Evolutionary conservation across 2,113 vertebrate genomes (phyloP), one percentile per base, ranked within the genome.

Genomic region (Gorsachius goisagi): DNA sequence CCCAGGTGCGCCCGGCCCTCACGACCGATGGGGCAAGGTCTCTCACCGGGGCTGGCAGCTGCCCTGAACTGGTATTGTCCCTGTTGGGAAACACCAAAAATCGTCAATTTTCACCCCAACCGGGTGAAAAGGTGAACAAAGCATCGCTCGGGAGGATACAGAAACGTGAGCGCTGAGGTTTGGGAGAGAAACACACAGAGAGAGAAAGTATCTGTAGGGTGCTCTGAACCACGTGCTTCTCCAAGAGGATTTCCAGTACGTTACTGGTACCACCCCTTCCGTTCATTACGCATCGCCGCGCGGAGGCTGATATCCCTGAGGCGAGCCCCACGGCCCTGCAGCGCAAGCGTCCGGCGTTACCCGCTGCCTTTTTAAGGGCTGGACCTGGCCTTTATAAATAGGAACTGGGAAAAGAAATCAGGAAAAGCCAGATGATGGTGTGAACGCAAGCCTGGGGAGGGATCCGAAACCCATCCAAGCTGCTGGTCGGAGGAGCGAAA

Each of bases 21-120:
- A 15, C 0, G 9, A 10, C 15, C 4, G 37, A 15, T 10, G 30
- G 9, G 22, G 30, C 60, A 50, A 27, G 35, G 55, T n/a, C 15
- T 11, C 55, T 28, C 56, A 41, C 30, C 2, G 2, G 9, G 13
- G 21, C 14, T 0, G 4, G n/a, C 5, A 4, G 10, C 59, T 74
- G 82, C 39, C 45, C 59, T 14, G 17, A 35, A 44, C 35, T 5
- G 3, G 11, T 63, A 4, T 53, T 19, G 39, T 44, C 15, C 17
- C 26, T 60, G 21, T 14, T 62, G 47, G 56, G 33, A 78, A 53
- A 33, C 9, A 18, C 17, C 55, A 62, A 33, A 87, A 69, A 45
- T 52, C 18, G 15, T 37, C 64, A 12, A 8, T 47, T 79, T 71
- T 79, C 66, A n/a, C 9, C 39, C 37, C 33, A 55, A 33, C 18